Evolutionary conservation across 2,797 vertebrate species (phyloP), one percentile per base, ranked within the genome.

Genomic region (Falco berigora): DNA sequence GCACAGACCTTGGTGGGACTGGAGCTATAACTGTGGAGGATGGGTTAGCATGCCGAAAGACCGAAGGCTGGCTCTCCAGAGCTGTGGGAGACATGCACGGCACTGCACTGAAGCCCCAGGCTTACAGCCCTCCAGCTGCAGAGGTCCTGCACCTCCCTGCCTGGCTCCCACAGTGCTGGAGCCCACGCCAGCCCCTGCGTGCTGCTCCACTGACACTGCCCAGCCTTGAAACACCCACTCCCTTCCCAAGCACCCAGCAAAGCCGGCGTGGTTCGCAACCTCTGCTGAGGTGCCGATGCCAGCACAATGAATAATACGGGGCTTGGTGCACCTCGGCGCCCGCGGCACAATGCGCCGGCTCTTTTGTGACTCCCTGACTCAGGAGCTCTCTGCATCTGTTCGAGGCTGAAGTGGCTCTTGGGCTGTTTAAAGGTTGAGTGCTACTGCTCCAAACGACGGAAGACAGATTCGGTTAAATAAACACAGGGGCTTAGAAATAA

Each of bases 381-480:
- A 8, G 93, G 62, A 92, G 93, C 93, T 93, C 86, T 88, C 91
- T 42, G 96, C 95, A 22, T 67, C 90, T 95, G 92, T 86, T 74
- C 25, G 30, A 71, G 90, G 83, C 90, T 97, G 96, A 96, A 96
- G 96, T 96, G 96, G 94, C 96, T 96, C 96, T 96, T 93, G 95
- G 94, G 86, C 83, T 96, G 94, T 88, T 88, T 93, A 95, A 94
- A 95, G 96, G 96, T 96, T 97, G 96, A 97, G 96, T 96, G 96
- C 94, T 71, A 61, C 95, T 74, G 94, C 88, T 94, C 94, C 83
- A 46, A 86, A 85, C 4, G 91, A 44, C 61, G 93, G 93, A 49
- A 95, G 95, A n/a, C 95, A 91, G 96, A 87, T 95, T 94, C 93
- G 83, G 91, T 96, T 97, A 96, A 97, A 96, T 85, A 97, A 97